Conservation (phyloP, 2,888 invertebrate species). For the Mesorhabditis sp. region DNA sequence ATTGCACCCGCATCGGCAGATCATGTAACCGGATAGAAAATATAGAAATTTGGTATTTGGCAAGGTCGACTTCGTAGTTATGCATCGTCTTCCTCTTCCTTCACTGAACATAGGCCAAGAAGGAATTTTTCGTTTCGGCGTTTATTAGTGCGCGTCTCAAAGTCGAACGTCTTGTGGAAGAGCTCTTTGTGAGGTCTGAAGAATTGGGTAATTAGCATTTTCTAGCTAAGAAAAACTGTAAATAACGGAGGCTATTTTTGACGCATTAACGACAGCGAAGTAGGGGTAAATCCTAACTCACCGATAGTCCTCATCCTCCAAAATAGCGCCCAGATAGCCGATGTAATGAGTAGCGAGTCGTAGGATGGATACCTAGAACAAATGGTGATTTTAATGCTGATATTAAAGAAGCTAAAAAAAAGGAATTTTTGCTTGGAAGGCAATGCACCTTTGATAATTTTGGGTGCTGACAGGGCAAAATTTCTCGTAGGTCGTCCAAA, state of each 20-base stretch:
- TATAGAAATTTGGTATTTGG: too few species aligned
- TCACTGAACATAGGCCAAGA: too few species aligned
- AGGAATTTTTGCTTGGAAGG: not conserved
- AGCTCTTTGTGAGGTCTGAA: not conserved
- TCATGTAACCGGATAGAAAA: too few species aligned
- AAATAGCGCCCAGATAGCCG: not conserved
- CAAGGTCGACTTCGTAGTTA: too few species aligned
- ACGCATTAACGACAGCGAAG: too few species aligned
- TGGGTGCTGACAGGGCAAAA: not conserved
- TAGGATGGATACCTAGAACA: not conserved
- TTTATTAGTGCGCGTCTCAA: not conserved
- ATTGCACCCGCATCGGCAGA: too few species aligned
- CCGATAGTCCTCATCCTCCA: not conserved
- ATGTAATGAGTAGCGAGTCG: constrained; percentile 5
- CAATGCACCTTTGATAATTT: not conserved
- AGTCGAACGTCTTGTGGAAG: not conserved
- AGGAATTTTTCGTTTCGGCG: not conserved
- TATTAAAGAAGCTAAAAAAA: not conserved
- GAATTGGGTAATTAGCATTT: too few species aligned
- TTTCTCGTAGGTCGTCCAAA: not conserved
- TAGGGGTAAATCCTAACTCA: not conserved
- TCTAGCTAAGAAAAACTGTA: too few species aligned
- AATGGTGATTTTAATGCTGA: not conserved
- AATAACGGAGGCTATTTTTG: too few species aligned
- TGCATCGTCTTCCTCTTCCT: too few species aligned